Base-by-base conservation (phyloP, 2,113 vertebrate genomes). In the Phoxinus phoxinus region DNA sequence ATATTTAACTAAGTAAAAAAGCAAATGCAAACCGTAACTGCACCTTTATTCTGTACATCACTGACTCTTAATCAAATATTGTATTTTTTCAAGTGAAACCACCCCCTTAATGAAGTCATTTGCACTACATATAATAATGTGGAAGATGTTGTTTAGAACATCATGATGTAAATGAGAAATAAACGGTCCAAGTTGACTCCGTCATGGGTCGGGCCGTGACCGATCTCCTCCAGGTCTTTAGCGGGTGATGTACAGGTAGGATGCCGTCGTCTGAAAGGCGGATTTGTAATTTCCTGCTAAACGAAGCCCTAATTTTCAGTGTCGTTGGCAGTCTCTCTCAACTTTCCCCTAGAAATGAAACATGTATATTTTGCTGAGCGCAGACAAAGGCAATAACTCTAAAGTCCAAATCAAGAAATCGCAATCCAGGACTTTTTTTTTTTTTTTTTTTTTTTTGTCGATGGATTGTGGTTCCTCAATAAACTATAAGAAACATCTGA, bases 391-490 rank as follows among this genome's bases (percentile, higher is more conserved):
- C 83, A 81, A 89, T 90, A 78, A 86, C 80, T 87, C 86, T 17
- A 30, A 76, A 48, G 69, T 75, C 23, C 58, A 81, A 84, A 81
- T 82, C 73, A 86, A 80, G 85, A 86, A 83, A 77, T 78, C 6
- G 13, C 9, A 32, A 90, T 88, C 77, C 83, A 83, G 67, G 56
- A 88, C 88, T 87, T 59, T 56, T 23, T 56, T 56, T 53, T 56
- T 53, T 19, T 56, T 53, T 19, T 53, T 6, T 19, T 58, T 80
- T 75, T 65, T 89, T 79, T 85, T 86, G 72, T 63, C 84, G 69
- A 84, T 86, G 88, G 89, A 90, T 90, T 91, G 92, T 87, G 91
- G 90, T 93, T 92, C 92, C 84, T 89, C 78, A 90, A 88, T 90
- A 91, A 90, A 92, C 84, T 90, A 82, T 77, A 85, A 88, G 87